A percentile compares a stretch with the other conserved stretches of the same genome.
phyloP scores from a whole-genome alignment of 2,888 invertebrate genomes.

The Pharmacophagus antenor region DNA sequence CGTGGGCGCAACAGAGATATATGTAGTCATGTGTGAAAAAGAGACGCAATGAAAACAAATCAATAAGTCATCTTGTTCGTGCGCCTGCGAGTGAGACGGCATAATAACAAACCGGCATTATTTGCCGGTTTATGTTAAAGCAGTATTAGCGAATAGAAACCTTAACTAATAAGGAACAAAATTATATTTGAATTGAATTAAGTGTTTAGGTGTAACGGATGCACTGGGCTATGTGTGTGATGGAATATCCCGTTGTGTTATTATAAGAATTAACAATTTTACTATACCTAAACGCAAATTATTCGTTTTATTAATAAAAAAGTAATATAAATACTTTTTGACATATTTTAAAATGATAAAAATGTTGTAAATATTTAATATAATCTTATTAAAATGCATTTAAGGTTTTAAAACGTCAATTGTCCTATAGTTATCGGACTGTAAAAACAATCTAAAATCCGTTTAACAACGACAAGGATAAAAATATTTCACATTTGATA shows the following conservation, averaged over 20 bases:
- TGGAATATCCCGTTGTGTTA: constrained; percentile 45
- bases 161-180: constrained; percentile 37
- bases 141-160: constrained; percentile 46
- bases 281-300: too few relatives aligned
- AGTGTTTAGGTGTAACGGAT: constrained; percentile 35
- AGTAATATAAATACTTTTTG: too few relatives aligned
- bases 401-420: too few relatives aligned
- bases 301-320: neutral
- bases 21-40: constrained; percentile 57
- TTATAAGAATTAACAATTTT: constrained; percentile 1
- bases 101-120: constrained; percentile 79
- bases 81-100: constrained; percentile 71
- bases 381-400: too few relatives aligned
- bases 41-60: constrained; percentile 82
- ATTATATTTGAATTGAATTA: neutral
- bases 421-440: too few relatives aligned
- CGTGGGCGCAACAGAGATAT: constrained; percentile 61
- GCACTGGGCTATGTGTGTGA: constrained; percentile 46
- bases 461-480: too few relatives aligned
- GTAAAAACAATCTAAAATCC: too few relatives aligned
- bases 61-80: constrained; percentile 73
- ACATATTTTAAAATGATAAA: too few relatives aligned
- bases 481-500: too few relatives aligned
- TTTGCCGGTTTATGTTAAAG: constrained; percentile 56
- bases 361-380: too few relatives aligned